A percentile compares a stretch with the other conserved stretches of the same genome.
phyloP scores from a whole-genome alignment of 2,888 invertebrate species.

The Apodemia zela region DNA sequence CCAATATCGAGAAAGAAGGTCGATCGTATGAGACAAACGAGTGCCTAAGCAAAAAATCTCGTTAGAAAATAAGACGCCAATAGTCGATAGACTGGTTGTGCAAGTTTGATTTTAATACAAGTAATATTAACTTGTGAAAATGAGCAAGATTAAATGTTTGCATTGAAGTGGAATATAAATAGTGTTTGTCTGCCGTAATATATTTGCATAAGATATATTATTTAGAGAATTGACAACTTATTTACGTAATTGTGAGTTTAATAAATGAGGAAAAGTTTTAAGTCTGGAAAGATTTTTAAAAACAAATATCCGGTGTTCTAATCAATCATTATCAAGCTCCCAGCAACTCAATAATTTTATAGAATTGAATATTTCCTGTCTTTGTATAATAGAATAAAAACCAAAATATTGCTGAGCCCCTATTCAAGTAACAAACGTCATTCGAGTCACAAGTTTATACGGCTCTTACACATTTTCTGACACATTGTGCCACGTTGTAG shows the following conservation, averaged over 20 bases:
- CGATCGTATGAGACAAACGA: conserved; percentile 46
- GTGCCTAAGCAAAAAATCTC: conserved; percentile 60
- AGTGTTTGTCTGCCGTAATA: neutral
- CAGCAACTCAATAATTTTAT: too few species aligned
- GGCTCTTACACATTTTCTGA: too few species aligned
- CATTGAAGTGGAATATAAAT: neutral
- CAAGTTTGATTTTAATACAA: conserved; percentile 42
- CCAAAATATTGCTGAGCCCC: too few species aligned
- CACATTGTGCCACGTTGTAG: too few species aligned
- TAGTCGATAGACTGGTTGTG: conserved; percentile 56
- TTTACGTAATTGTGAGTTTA: neutral
- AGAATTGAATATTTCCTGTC: too few species aligned
- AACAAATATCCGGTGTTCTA: neutral
- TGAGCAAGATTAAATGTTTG: conserved; percentile 3
- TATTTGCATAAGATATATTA: conserved; percentile 7
- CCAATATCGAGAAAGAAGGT: conserved; percentile 49
- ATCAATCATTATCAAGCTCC: too few species aligned
- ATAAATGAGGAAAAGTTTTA: neutral
- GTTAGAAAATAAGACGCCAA: conserved; percentile 77
- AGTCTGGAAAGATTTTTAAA: neutral
- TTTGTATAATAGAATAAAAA: too few species aligned
- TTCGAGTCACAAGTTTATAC: too few species aligned
- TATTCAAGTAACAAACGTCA: too few species aligned
- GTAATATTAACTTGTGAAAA: conserved; percentile 11
- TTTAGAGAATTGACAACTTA: neutral